These are phyloP conservation scores for Leptarthrus brevirostris DNA, from an alignment of 2,888 invertebrate genomes.

Conservation along the genomic window DNA sequence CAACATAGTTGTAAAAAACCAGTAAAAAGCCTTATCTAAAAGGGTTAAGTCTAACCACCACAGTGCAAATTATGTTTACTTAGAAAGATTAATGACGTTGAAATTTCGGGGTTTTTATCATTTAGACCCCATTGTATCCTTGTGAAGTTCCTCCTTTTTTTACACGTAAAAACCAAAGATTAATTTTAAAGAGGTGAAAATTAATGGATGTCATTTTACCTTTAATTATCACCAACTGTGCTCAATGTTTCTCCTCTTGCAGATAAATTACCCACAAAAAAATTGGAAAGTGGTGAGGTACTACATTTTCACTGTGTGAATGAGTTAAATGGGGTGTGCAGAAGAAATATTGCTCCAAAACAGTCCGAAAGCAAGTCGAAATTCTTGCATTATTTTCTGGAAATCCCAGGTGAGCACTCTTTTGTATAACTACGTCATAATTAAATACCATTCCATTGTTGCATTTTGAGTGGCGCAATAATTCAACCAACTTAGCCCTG, in stretches of 20 bases:
- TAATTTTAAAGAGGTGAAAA: conserved; percentile 48
- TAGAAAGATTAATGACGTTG: conserved; percentile 39
- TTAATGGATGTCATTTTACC: conserved; percentile 47
- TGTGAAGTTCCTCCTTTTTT: conserved; percentile 19
- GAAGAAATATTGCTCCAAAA: conserved; percentile 17
- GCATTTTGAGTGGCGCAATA: background rate
- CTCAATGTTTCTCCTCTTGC: conserved; percentile 26
- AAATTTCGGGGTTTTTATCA: conserved; percentile 32
- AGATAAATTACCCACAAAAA: conserved; percentile 28
- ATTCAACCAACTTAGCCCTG: background rate
- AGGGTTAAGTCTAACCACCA: conserved; percentile 19
- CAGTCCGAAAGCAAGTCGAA: background rate
- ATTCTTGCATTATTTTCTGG: background rate
- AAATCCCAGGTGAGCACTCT: background rate
- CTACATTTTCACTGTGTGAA: background rate
- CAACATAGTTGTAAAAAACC: conserved; percentile 18
- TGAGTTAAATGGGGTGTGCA: conserved; percentile 11
- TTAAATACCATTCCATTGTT: background rate
- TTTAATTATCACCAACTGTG: conserved; percentile 47
- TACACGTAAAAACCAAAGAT: conserved; percentile 44
- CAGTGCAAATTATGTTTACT: conserved; percentile 39
- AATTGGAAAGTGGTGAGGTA: background rate
- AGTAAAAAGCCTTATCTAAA: conserved; percentile 31
- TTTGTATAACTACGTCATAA: background rate
- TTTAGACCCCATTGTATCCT: conserved; percentile 21